Conservation (phyloP, 2,888 invertebrate species). For the Drosophila percnosoma region DNA sequence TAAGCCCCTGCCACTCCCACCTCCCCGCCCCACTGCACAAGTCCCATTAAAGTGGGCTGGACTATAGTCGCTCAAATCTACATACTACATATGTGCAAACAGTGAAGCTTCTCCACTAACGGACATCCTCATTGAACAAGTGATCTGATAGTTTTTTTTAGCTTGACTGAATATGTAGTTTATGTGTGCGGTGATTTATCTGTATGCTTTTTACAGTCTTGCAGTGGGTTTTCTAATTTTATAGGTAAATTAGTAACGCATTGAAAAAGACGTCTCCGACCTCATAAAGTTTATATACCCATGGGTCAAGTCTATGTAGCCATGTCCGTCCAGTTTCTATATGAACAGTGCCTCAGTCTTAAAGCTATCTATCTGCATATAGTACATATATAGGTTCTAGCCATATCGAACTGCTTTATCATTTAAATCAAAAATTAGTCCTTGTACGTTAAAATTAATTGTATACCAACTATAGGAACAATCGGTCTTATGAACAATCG, state of each 20-base stretch:
- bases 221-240: not conserved
- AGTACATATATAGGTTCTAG: not conserved
- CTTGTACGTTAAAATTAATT: not conserved
- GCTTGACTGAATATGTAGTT: not conserved
- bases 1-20: not conserved
- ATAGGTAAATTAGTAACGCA: not conserved
- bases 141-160: not conserved
- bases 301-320: not conserved
- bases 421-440: not conserved
- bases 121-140: not conserved
- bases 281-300: not conserved
- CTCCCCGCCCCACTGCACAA: not conserved
- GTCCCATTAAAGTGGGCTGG: conserved; percentile 41
- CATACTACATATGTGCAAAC: conserved; percentile 14
- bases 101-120: not conserved
- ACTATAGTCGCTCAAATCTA: conserved; percentile 29
- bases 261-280: not conserved
- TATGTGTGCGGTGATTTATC: not conserved
- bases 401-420: not conserved
- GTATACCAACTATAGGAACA: too few species aligned
- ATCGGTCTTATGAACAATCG: not conserved
- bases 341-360: not conserved
- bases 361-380: not conserved
- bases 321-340: not conserved
- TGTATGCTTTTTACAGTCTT: not conserved